Evolutionary conservation across 2,888 invertebrate species (phyloP), one percentile per base, ranked within the genome.

Genomic region (Agrochola lychnidis): DNA sequence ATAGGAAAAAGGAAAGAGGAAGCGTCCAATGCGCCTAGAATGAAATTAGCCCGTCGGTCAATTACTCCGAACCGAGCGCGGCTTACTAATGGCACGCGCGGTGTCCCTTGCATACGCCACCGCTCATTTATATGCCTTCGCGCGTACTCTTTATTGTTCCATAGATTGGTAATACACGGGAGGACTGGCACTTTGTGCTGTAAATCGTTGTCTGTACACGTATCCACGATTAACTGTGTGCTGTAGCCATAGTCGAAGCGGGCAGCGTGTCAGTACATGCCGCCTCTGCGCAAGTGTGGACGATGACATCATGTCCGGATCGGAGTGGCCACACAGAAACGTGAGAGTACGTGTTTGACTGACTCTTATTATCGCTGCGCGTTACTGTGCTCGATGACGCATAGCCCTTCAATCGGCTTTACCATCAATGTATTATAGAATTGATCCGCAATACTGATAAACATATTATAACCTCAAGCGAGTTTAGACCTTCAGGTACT

Each of bases 1-100:
- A 96, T 96, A 96, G 96, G 96, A 96, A 96, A 96, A 94, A 96
- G 96, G 96, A 95, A 96, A 96, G 96, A 96, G 96, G 96, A 96
- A 96, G 95, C 95, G 91, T 86, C 91, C 93, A 93, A 96, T 96
- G 96, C 95, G 96, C 89, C 90, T 95, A 94, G 96, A 96, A 96
- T 96, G 94, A 95, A 94, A 96, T 96, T 95, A 96, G 94, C 94
- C 91, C 92, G 94, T 89, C 95, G 96, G 96, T 96, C 96, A 96
- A 96, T 96, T 96, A 96, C 96, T 96, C 94, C 95, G 94, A 90
- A 91, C 92, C 93, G 91, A 91, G 93, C 87, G 91, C 90, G 90
- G 96, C 93, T 91, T 96, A 96, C 96, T 95, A 96, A 96, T 96
- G 94, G 94, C 94, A 92, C 93, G 92, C 91, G 94, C 94, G 92